Evolutionary conservation across 2,113 vertebrate genomes (phyloP).

Genomic region (Telmatochromis brichardi): DNA sequence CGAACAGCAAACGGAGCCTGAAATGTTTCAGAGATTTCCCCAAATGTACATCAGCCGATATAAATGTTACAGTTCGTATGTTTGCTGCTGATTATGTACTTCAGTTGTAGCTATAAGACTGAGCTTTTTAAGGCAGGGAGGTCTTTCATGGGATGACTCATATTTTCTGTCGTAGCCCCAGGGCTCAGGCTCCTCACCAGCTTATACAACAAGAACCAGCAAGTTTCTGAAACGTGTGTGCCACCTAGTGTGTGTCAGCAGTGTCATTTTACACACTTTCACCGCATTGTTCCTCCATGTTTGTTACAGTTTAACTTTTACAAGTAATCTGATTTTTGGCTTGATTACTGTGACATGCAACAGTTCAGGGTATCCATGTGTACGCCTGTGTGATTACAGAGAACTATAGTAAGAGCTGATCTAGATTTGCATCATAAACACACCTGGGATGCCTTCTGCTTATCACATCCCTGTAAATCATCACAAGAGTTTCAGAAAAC

Average conservation of each 20-base stretch:
- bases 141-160: neutral
- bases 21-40: neutral
- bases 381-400: neutral
- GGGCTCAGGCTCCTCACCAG: neutral
- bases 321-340: neutral
- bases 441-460: neutral
- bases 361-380: neutral
- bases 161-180: neutral
- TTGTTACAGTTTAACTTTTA: neutral
- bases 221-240: neutral
- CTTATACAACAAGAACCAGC: neutral
- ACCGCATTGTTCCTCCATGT: fast-evolving
- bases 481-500: neutral
- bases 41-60: fast-evolving
- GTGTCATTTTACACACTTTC: fast-evolving
- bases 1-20: neutral
- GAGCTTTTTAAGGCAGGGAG: neutral
- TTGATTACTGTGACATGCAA: neutral
- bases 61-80: neutral
- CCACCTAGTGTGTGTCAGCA: neutral
- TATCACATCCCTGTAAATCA: neutral
- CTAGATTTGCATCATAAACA: neutral
- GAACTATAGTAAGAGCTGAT: neutral
- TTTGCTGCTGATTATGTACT: neutral
- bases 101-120: neutral